Conservation (phyloP, 2,888 invertebrate species). For the Hyles lineata region DNA sequence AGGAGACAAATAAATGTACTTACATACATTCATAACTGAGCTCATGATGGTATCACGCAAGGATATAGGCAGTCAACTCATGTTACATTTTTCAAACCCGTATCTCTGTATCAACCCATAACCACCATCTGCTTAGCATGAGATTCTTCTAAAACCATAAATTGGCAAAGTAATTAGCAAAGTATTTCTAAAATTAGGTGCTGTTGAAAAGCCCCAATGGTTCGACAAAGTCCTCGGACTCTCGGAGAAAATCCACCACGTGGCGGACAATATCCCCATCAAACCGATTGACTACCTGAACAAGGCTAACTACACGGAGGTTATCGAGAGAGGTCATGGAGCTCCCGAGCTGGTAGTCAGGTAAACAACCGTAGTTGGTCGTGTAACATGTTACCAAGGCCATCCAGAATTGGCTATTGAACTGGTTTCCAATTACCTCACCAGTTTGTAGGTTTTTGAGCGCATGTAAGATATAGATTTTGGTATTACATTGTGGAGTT, state of each 20-base stretch:
- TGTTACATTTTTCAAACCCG: too few relatives aligned
- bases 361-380: constrained; percentile 47
- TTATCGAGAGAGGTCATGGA: constrained; percentile 90
- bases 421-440: constrained; percentile 15
- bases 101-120: too few relatives aligned
- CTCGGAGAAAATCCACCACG: constrained; percentile 85
- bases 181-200: constrained; percentile 49
- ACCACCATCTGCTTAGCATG: too few relatives aligned
- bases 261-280: constrained; percentile 87
- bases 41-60: too few relatives aligned
- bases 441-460: background rate
- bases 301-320: constrained; percentile 88
- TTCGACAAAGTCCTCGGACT: constrained; percentile 81
- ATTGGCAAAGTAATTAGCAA: background rate
- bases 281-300: constrained; percentile 85
- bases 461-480: background rate
- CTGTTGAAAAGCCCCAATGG: constrained; percentile 64
- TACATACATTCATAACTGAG: too few relatives aligned
- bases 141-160: too few relatives aligned
- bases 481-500: background rate
- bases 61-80: too few relatives aligned
- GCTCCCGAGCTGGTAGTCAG: constrained; percentile 87
- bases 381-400: constrained; percentile 11
- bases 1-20: too few relatives aligned
- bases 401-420: background rate